Base-by-base conservation (phyloP, 1,140 invertebrate species). In the Stegodyphus mimosarum region DNA sequence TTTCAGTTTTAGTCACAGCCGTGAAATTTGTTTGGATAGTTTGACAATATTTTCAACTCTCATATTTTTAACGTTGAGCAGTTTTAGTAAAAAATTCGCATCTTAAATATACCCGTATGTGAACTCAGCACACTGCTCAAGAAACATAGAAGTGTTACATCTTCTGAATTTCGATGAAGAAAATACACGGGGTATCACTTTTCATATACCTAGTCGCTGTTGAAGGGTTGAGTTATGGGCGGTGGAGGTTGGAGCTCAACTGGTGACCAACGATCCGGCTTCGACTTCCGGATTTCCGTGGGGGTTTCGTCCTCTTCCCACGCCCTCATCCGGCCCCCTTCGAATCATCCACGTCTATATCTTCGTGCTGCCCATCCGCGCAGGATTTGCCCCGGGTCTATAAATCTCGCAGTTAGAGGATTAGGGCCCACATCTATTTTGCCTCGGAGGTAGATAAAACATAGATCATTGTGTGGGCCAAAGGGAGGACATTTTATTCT, bases 161-260 rank as follows among this genome's bases (percentile, higher is more conserved):
- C 33, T 33, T 33, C 33, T 33, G 33, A 33, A 33, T 33, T 33
- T 33, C 33, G 33, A 33, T 33, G 33, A 33, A 1, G 33, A 33
- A 33, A 33, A 33, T 33, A 33, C 33, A 33, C 33, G 33, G 33
- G 33, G 33, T 33, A 33, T 11, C 55, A 60, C 15, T 15, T 60
- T 60, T 60, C 55, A 60, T 11, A 9, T 9, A 5, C 15, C 15
- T 15, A 60, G 69, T 50, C n/a, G 6, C 9, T 50, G 70, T 50
- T 81, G 78, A 81, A 81, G 78, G 66, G 78, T 81, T 81, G 78
- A 81, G 69, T 81, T 81, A 81, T 81, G 78, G 13, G 78, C 70
- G 78, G 69, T 49, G 53, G 78, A 60, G 78, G 70, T n/a, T 63
- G 50, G 69, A 33, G 69, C 70, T 72, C 67, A 81, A 71, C 69